Conservation (phyloP, 2,888 invertebrate species). For the Proisotoma minuta region DNA sequence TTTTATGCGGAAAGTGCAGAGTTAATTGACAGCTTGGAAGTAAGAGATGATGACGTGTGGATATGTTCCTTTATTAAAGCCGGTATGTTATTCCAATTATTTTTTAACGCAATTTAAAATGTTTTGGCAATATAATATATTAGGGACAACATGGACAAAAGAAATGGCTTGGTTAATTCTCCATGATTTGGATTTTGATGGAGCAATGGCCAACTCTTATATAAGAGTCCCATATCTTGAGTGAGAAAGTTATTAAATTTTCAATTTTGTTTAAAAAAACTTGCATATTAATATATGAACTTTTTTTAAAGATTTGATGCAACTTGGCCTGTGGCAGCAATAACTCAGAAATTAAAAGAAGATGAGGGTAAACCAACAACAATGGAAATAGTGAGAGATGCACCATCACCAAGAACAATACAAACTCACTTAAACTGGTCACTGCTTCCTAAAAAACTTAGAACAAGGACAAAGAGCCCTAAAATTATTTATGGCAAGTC, state of each 20-base stretch:
- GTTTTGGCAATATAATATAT: neutral
- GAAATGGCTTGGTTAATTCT: constrained; percentile 26
- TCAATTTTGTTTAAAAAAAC: neutral
- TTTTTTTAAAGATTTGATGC: constrained; percentile 11
- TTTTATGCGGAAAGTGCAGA: constrained; percentile 4
- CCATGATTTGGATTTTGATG: constrained; percentile 18
- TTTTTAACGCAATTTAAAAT: neutral
- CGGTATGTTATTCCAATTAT: neutral
- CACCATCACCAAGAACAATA: constrained; percentile 17
- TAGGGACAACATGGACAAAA: constrained; percentile 30
- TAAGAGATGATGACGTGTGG: constrained; percentile 27
- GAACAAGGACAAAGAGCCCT: neutral
- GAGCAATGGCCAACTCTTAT: constrained; percentile 16
- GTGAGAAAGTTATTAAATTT: constrained; percentile 8
- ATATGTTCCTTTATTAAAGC: constrained; percentile 24
- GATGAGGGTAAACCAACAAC: constrained; percentile 7
- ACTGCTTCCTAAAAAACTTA: constrained; percentile 21
- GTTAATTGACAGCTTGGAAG: constrained; percentile 15
- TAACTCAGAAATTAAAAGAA: constrained; percentile 6
- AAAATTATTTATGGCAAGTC: constrained; percentile 84
- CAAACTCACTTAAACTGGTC: constrained; percentile 21
- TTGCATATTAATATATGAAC: neutral
- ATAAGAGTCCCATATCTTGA: constrained; percentile 23
- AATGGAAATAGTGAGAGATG: constrained; percentile 10
- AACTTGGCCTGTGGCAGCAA: constrained; percentile 1